Evolutionary conservation across 2,888 invertebrate genomes (phyloP).

Genomic region (Euclidia mi): DNA sequence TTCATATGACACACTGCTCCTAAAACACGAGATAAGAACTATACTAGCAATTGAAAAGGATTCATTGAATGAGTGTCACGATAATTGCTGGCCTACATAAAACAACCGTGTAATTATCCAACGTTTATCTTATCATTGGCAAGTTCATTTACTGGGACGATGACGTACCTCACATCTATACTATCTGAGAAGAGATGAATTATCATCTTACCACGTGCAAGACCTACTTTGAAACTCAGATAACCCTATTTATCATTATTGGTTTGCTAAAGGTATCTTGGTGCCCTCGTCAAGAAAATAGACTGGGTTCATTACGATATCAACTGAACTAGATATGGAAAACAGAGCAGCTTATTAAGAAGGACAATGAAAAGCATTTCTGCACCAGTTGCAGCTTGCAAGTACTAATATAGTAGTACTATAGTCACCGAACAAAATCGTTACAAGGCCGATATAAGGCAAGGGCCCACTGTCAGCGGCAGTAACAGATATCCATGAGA

Average conservation of each 20-base stretch:
- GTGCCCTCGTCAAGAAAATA: not conserved
- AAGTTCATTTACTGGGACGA: conserved; percentile 38
- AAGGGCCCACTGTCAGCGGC: conserved; percentile 27
- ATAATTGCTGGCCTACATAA: conserved; percentile 48
- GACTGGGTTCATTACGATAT: conserved; percentile 5
- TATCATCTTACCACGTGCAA: conserved; percentile 26
- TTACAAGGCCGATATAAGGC: conserved; percentile 52
- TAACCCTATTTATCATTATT: conserved; percentile 19
- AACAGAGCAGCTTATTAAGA: conserved; percentile 17
- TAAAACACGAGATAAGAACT: conserved; percentile 35
- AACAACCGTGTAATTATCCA: conserved; percentile 35
- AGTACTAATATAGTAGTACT: conserved; percentile 42
- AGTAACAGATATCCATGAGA: no score
- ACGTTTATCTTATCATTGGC: conserved; percentile 50
- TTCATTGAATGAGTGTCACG: conserved; percentile 32
- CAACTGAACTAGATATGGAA: conserved; percentile 16
- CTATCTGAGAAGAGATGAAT: conserved; percentile 25
- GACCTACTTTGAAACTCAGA: conserved; percentile 32
- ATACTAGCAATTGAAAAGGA: conserved; percentile 32
- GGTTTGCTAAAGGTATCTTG: conserved; percentile 12
- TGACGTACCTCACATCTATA: conserved; percentile 36
- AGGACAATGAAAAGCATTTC: conserved; percentile 23
- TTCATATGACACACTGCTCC: conserved; percentile 17
- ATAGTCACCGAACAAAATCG: conserved; percentile 54
- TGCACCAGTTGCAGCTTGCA: conserved; percentile 23